Evolutionary conservation across 2,797 vertebrate genomes (phyloP), one percentile per base, ranked within the genome.

Genomic region (Cercopithecus petaurista): DNA sequence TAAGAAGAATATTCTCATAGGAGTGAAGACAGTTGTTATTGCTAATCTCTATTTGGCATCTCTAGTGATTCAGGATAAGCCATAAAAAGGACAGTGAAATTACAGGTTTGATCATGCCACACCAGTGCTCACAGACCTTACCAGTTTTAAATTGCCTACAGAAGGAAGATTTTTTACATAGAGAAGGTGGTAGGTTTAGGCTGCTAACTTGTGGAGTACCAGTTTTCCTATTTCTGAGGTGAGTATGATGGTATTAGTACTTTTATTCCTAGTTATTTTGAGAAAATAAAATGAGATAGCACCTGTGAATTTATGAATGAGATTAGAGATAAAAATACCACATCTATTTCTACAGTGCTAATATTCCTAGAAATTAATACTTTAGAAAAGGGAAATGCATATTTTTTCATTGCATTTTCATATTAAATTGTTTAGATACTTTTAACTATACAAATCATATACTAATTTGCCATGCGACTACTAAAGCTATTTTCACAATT

Each of bases 241-340:
- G 10, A 3, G 11, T 33, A 61, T 73, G 26, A 87, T 3, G 41
- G 28, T 61, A 70, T 50, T 48, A 41, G 61, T 70, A 80, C 83
- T 91, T 96, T 93, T 86, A 55, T 86, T 90, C 30, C 46, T 83
- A 83, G 36, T 59, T 80, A 90, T 64, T 90, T 93, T 73, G 48
- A 82, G 50, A 33, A 67, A 67, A 64, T 95, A 67, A 92, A 84
- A 92, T 90, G 21, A 89, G 11, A 64, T 67, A 59, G 41, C 46
- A 24, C 30, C 12, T 70, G n/a, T 61, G 30, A 94, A 87, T 84
- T 75, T 93, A 64, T 79, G 26, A 95, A 89, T 59, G 28, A 8
- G 36, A 79, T 76, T 15, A 72, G 48, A 61, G 19, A 76, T 82
- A 41, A 80, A 86, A 92, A 43, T 59, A 13, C 17, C 28, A 59